Percentiles rank a stretch among this genome's conserved stretches.
Evolutionary conservation across 2,888 invertebrate genomes (phyloP).

Genomic region (Papilio demoleus): DNA sequence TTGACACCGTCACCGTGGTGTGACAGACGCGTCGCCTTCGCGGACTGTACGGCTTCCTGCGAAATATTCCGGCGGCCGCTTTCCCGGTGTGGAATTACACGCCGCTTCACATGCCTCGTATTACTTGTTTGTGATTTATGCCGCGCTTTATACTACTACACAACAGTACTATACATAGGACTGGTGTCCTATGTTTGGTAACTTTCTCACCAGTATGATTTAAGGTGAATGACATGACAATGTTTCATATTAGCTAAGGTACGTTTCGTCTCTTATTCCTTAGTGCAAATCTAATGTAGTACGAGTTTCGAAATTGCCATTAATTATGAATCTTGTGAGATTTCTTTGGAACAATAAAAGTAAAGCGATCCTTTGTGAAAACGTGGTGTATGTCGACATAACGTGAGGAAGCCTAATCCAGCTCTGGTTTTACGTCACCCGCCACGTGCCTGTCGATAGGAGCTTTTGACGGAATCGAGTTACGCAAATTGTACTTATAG

Average conservation of each 20-base stretch:
- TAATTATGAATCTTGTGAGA: neutral
- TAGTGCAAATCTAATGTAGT: neutral
- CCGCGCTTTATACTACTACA: slow-evolving; percentile 47
- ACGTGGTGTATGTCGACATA: slow-evolving; percentile 40
- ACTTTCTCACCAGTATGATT: neutral
- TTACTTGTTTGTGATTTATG: slow-evolving; percentile 48
- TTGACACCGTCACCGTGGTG: slow-evolving; percentile 51
- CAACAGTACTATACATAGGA: slow-evolving; percentile 2
- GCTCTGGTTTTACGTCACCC: slow-evolving; percentile 14
- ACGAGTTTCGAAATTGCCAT: neutral
- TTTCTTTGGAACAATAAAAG: slow-evolving; percentile 15
- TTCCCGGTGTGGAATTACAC: slow-evolving; percentile 55
- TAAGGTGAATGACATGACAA: neutral
- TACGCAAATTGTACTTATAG: neutral
- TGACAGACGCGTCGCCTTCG: slow-evolving; percentile 43
- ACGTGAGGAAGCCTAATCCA: slow-evolving; percentile 38
- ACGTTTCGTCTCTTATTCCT: neutral
- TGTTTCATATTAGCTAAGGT: no score
- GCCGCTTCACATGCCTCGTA: slow-evolving; percentile 61
- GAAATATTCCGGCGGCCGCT: slow-evolving; percentile 42
- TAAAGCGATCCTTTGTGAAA: neutral
- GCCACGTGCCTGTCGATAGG: slow-evolving; percentile 22
- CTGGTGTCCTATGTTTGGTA: slow-evolving; percentile 1
- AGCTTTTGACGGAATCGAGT: slow-evolving; percentile 20
- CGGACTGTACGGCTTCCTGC: slow-evolving; percentile 52